Base-by-base conservation (phyloP, 2,888 invertebrate genomes). In the Melolontha melolontha region DNA sequence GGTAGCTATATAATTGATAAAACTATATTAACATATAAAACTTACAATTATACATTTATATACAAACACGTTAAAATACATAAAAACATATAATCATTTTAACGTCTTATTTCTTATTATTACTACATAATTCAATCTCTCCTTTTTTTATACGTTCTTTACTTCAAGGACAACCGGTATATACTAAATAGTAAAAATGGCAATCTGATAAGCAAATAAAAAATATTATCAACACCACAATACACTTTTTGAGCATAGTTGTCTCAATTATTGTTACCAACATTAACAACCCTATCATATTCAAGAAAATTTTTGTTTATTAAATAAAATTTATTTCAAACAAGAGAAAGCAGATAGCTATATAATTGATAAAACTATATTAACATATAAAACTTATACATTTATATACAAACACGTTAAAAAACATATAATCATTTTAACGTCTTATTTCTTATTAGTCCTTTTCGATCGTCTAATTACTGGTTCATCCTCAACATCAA, bases 381-480 rank as follows among this genome's bases (percentile, higher is more conserved):
- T 16, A 16, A 49, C 14, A 49, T 49, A 16, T 49, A 55, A 22
- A 55, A 22, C 22, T 22, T 22, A 57, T 57, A 42, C 27, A 41
- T 40, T 39, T 17, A 54, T 16, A 11, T 1, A 40, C 11, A 40
- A 10, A 12, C 6, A 12, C 27, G 22, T 50, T 2, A 17, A 11
- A 22, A 50, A 17, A 50, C 27, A 5, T 1, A 22, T 6, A n/a
- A n/a, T n/a, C n/a, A n/a, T 50, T 22, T 10, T 22, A 57, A 27
- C 42, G 22, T 34, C 29, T 51, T 1, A 51, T 12, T 17, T 47
- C 14, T 8, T 40, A 12, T 22, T 57, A 11, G 44, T 27, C 12
- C 57, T 41, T 55, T 55, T 55, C 5, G 57, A 57, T 42, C 57
- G 10, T 22, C 39, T 57, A 27, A 57, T 39, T 14, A 12, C n/a